These are phyloP conservation scores for Torymus texanus DNA, from an alignment of 2,888 invertebrate species.

Conservation along the genomic window DNA sequence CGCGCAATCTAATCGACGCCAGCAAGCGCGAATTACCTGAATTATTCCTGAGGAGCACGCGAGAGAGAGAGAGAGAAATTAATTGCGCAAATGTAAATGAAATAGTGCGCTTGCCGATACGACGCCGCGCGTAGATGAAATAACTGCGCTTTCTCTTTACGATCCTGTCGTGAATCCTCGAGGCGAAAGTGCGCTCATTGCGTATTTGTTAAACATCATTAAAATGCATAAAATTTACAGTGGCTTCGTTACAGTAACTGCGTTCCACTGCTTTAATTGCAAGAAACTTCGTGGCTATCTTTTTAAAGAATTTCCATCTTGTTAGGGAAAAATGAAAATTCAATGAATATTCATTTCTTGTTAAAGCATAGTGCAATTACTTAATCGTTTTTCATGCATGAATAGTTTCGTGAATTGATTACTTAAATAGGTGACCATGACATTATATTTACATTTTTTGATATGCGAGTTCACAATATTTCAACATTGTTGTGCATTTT, in stretches of 20 bases:
- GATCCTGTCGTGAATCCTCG: too few relatives aligned
- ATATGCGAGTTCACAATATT: too few relatives aligned
- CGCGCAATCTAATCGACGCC: constrained; percentile 21
- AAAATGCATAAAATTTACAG: constrained; percentile 14
- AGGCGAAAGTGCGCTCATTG: not conserved
- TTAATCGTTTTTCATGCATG: too few relatives aligned
- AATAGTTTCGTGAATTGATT: too few relatives aligned
- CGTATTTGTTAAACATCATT: not conserved
- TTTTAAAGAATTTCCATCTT: not conserved
- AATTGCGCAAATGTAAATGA: constrained; percentile 18
- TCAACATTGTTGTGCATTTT: too few relatives aligned
- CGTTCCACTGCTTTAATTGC: not conserved
- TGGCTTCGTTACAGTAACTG: not conserved
- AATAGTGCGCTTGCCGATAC: not conserved
- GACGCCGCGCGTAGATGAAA: too few relatives aligned
- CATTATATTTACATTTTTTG: too few relatives aligned
- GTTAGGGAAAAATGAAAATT: not conserved
- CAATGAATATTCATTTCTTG: constrained; percentile 1
- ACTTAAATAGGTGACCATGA: too few relatives aligned
- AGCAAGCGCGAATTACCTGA: constrained; percentile 27
- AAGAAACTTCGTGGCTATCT: not conserved
- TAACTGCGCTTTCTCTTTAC: too few relatives aligned
- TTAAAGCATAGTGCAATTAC: not conserved
- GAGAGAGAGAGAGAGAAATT: constrained; percentile 10
- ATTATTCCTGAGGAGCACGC: constrained; percentile 3